Evolutionary conservation across 2,113 vertebrate genomes (phyloP).

Genomic region (Calypte anna): DNA sequence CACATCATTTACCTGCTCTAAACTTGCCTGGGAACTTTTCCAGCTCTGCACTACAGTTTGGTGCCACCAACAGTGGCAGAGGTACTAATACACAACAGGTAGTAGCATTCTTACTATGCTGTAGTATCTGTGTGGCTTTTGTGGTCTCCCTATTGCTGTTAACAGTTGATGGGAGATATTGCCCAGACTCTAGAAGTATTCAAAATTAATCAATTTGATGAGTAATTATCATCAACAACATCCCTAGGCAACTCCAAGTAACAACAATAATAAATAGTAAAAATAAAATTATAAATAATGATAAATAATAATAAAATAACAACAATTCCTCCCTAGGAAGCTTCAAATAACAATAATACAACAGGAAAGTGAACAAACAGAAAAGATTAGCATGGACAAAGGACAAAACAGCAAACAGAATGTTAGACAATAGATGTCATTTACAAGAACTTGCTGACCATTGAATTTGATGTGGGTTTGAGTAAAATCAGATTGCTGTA

Average conservation of each 20-base stretch:
- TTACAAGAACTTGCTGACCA: neutral
- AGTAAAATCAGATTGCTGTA: neutral
- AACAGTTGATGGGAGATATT: neutral
- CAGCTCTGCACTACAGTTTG: neutral
- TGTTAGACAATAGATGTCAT: neutral
- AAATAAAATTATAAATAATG: too few relatives aligned
- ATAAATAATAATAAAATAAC: too few relatives aligned
- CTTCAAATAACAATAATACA: neutral
- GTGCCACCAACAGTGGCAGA: neutral
- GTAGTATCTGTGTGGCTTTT: neutral
- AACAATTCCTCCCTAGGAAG: neutral
- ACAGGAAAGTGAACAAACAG: neutral
- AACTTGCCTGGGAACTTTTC: neutral
- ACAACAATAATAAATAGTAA: too few relatives aligned
- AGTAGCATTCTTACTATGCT: neutral
- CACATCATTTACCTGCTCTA: neutral
- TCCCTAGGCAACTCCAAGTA: neutral
- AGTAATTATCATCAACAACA: neutral
- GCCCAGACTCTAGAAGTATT: neutral
- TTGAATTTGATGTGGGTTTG: neutral
- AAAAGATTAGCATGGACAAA: neutral
- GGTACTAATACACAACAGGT: neutral
- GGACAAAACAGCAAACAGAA: neutral
- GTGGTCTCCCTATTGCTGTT: neutral
- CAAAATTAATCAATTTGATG: neutral